A percentile compares a stretch with the other conserved stretches of the same genome.
Evolutionary conservation across 2,888 invertebrate genomes (phyloP).

Genomic region (Cheilosia grossa): DNA sequence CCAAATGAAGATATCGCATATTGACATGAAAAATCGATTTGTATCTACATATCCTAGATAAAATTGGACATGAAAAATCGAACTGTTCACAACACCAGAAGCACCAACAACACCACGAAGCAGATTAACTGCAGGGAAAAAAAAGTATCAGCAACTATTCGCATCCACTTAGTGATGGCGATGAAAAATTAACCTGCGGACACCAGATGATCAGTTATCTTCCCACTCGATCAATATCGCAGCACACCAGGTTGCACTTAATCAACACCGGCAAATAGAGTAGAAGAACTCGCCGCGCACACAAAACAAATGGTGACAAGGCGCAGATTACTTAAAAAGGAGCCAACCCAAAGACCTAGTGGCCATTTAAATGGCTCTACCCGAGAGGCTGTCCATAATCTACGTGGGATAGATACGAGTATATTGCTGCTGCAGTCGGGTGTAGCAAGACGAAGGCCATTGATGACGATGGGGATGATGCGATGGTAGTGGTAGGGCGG

Average conservation of each 20-base stretch:
- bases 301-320: constrained; percentile 70
- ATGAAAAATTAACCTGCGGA: constrained; percentile 63
- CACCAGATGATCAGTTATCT: constrained; percentile 67
- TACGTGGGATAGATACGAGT: constrained; percentile 58
- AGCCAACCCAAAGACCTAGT: constrained; percentile 70
- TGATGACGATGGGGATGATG: too few relatives aligned
- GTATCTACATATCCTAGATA: constrained; percentile 61
- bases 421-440: too few relatives aligned
- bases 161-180: constrained; percentile 57
- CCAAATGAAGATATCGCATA: constrained; percentile 29
- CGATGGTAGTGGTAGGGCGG: too few relatives aligned
- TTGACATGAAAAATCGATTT: constrained; percentile 73
- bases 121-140: not conserved
- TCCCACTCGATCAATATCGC: constrained; percentile 56
- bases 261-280: constrained; percentile 31
- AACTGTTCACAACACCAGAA: constrained; percentile 24
- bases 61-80: constrained; percentile 40
- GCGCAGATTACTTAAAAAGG: constrained; percentile 67
- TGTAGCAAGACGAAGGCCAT: too few relatives aligned
- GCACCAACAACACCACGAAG: not conserved
- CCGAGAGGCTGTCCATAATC: constrained; percentile 47
- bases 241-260: constrained; percentile 62
- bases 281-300: constrained; percentile 28
- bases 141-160: constrained; percentile 26
- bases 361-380: constrained; percentile 68